Evolutionary conservation across 2,113 vertebrate species (phyloP).

Genomic region (Mesembrinibis cayennensis): DNA sequence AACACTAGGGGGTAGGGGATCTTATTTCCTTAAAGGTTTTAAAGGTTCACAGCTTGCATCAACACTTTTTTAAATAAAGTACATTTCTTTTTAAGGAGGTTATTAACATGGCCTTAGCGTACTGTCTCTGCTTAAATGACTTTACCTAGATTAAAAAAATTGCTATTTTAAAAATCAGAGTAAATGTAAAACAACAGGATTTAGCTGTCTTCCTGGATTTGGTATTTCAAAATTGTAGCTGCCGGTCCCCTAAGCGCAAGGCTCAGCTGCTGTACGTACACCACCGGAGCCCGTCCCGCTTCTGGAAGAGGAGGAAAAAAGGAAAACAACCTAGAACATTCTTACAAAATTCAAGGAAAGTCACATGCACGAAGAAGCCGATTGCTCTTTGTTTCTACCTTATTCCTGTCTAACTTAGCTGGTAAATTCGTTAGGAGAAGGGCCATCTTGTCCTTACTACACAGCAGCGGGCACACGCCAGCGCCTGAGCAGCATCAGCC

Average conservation of each 20-base stretch:
- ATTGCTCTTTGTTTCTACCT: background rate
- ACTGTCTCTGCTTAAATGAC: background rate
- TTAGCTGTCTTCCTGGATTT: background rate
- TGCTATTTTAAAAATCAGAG: background rate
- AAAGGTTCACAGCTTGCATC: background rate
- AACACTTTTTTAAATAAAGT: background rate
- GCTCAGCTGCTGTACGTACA: background rate
- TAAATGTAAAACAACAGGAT: background rate
- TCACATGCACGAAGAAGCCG: background rate
- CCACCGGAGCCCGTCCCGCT: background rate
- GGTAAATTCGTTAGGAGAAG: background rate
- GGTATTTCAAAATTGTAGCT: background rate
- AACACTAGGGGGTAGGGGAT: background rate
- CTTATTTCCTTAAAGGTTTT: background rate
- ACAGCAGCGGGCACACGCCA: background rate
- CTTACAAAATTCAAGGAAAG: background rate
- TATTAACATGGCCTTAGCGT: background rate
- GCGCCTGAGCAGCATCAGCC: background rate
- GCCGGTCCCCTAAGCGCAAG: background rate
- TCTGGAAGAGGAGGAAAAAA: background rate
- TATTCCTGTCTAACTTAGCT: background rate
- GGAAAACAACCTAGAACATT: background rate
- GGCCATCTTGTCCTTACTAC: background rate
- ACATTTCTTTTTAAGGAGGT: background rate
- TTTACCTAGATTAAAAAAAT: background rate